Percentiles rank a stretch among this genome's conserved stretches.
These are phyloP conservation scores for Prochilodus magdalenae DNA, from an alignment of 2,113 vertebrate genomes.

Conservation along the genomic window DNA sequence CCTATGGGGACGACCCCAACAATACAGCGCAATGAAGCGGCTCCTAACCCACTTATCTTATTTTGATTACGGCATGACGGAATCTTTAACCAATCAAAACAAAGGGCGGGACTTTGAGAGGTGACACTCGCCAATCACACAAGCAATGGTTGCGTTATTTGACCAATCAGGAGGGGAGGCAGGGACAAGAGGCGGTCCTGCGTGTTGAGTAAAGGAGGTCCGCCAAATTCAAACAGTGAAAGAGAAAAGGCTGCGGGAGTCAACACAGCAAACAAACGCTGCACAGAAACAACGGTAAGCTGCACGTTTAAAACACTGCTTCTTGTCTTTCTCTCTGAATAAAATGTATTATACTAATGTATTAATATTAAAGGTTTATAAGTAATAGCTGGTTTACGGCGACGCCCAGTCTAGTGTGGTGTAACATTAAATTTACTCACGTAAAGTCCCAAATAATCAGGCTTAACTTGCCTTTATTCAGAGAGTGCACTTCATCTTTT, in stretches of 20 bases:
- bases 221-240: conserved; percentile 78
- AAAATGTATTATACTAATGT: too few species aligned
- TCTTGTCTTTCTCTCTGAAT: not conserved
- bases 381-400: not conserved
- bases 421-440: too few species aligned
- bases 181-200: not conserved
- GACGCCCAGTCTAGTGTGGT: too few species aligned
- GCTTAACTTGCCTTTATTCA: too few species aligned
- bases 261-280: not conserved
- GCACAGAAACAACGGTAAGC: not conserved
- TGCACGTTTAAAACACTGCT: not conserved
- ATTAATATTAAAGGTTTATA: too few species aligned
- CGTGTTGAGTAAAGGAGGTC: not conserved
- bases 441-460: too few species aligned
- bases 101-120: not conserved
- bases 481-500: too few species aligned
- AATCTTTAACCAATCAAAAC: conserved; percentile 8
- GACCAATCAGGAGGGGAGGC: not conserved
- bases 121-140: not conserved
- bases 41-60: not conserved
- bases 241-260: conserved; percentile 16
- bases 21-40: not conserved
- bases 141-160: not conserved
- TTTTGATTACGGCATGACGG: not conserved
- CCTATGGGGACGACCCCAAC: not conserved